Conservation (phyloP, 2,113 vertebrate species). For the Ginglymostoma cirratum region DNA sequence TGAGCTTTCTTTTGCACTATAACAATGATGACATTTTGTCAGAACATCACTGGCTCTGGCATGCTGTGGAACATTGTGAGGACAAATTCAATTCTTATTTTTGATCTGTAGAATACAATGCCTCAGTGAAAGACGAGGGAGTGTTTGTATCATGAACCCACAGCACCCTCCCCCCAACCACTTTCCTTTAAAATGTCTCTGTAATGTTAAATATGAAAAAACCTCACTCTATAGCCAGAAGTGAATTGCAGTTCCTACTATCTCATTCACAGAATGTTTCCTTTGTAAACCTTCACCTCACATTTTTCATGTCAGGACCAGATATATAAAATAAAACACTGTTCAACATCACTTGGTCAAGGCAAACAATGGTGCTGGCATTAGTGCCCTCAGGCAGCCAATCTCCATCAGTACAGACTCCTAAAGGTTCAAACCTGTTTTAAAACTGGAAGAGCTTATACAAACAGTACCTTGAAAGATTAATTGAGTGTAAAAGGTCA, state of each 20-base stretch:
- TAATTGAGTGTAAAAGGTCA: slow-evolving; percentile 35
- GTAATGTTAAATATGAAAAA: not conserved
- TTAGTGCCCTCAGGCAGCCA: not conserved
- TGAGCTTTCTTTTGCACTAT: not conserved
- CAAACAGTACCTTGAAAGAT: slow-evolving; percentile 37
- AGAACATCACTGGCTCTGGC: not conserved
- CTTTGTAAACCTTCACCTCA: not conserved
- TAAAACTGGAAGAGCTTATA: not conserved
- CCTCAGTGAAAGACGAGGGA: not conserved
- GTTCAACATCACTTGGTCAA: slow-evolving; percentile 25
- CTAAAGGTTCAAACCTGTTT: not conserved
- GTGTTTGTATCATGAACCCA: not conserved
- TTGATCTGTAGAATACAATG: not conserved
- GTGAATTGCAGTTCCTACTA: not conserved
- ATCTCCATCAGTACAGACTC: not conserved
- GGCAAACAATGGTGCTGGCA: not conserved
- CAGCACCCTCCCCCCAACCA: no score
- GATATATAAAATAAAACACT: not conserved
- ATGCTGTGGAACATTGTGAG: not conserved
- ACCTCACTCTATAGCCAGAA: not conserved
- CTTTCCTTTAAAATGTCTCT: not conserved
- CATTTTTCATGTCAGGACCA: not conserved
- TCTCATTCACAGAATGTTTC: not conserved
- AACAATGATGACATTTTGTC: not conserved
- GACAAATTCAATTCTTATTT: not conserved